Evolutionary conservation across 2,797 vertebrate genomes (phyloP).

Genomic region (Gymnothorax javanicus): DNA sequence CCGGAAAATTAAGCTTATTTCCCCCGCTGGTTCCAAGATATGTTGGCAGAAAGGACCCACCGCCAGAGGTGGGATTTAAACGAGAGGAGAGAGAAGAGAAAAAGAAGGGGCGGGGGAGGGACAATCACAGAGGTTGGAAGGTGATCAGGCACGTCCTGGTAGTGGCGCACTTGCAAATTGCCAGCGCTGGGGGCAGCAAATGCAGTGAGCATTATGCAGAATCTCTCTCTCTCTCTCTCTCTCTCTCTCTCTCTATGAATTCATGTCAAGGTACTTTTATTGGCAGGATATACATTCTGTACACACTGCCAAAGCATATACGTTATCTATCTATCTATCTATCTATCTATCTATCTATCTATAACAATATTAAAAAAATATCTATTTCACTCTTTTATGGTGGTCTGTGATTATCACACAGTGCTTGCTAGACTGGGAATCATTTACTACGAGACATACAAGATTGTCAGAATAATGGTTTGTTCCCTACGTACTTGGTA

Average conservation of each 20-base stretch:
- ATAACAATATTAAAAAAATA: background rate
- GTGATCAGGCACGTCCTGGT: slow-evolving; percentile 57
- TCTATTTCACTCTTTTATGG: background rate
- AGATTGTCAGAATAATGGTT: background rate
- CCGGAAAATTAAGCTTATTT: background rate
- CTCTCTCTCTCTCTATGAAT: background rate
- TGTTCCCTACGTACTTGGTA: too few species aligned
- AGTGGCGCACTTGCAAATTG: slow-evolving; percentile 63
- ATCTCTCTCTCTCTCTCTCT: slow-evolving; percentile 19
- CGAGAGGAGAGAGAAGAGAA: background rate
- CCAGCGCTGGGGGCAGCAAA: slow-evolving; percentile 74
- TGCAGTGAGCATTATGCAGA: slow-evolving; percentile 47
- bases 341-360: background rate
- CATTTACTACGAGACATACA: background rate
- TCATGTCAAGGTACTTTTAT: too few species aligned
- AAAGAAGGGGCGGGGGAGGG: slow-evolving; percentile 35
- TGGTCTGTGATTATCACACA: background rate
- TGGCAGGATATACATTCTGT: too few species aligned
- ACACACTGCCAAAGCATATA: too few species aligned
- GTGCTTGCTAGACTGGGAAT: background rate
- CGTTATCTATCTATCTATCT: background rate
- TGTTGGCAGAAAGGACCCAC: slow-evolving; percentile 19
- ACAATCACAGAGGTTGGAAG: slow-evolving; percentile 73
- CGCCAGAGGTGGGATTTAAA: slow-evolving; percentile 34
- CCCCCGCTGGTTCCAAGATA: slow-evolving; percentile 12